Percentiles rank a stretch among this genome's conserved stretches.
Conservation (phyloP, 2,888 invertebrate genomes). For the Nymphalis polychloros region DNA sequence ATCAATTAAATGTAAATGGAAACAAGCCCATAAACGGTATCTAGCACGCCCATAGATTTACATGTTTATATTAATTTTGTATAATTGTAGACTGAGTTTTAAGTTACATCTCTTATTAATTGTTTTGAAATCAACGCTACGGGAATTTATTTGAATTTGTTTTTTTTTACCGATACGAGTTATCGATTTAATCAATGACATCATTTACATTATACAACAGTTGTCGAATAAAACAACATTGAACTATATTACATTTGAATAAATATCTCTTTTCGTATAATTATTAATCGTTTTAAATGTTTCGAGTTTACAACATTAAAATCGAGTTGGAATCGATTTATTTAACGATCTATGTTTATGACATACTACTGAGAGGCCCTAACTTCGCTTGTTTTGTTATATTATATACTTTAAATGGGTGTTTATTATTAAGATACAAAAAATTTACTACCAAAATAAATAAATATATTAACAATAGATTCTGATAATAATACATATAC, state of each 20-base stretch:
- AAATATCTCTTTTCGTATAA: slow-evolving; percentile 24
- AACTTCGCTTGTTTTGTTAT: too few species aligned
- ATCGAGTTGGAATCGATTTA: slow-evolving; percentile 15
- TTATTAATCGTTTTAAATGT: slow-evolving; percentile 27
- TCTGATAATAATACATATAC: too few species aligned
- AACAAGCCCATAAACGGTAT: slow-evolving; percentile 7
- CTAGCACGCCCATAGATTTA: slow-evolving; percentile 54
- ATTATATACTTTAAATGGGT: too few species aligned
- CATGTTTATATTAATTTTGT: slow-evolving; percentile 62
- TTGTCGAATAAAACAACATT: slow-evolving; percentile 23
- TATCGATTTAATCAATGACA: slow-evolving; percentile 14
- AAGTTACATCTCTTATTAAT: slow-evolving; percentile 59
- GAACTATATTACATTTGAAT: slow-evolving; percentile 30
- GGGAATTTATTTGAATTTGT: slow-evolving; percentile 21
- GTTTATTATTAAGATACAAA: too few species aligned
- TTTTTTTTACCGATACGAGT: slow-evolving; percentile 20
- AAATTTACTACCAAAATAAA: too few species aligned
- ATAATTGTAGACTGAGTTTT: slow-evolving; percentile 59
- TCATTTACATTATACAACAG: slow-evolving; percentile 23
- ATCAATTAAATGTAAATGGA: background rate
- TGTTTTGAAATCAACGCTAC: slow-evolving; percentile 45
- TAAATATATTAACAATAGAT: too few species aligned
- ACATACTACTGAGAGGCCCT: background rate
- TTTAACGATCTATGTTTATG: slow-evolving; percentile 4
- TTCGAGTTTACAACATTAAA: slow-evolving; percentile 4